Conservation (phyloP, 2,797 vertebrate species). For the Holocentrus rufus region DNA sequence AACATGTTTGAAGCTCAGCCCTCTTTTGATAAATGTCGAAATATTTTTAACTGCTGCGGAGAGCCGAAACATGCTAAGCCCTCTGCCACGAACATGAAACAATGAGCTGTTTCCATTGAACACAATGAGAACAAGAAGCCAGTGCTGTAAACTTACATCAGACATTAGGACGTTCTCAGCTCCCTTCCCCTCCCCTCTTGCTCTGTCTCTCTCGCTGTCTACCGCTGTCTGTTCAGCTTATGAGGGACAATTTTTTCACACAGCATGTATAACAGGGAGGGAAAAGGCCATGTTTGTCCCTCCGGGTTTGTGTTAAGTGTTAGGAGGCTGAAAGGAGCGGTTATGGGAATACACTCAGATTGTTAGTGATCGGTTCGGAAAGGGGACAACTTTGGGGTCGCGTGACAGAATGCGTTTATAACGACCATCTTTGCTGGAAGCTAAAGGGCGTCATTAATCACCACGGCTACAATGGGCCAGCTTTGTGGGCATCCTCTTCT, state of each 20-base stretch:
- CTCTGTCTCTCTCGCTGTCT: constrained; percentile 10
- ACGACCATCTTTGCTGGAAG: constrained; percentile 6
- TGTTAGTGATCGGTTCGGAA: constrained; percentile 29
- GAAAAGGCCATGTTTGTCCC: constrained; percentile 39
- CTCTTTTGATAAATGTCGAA: constrained; percentile 59
- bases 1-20: constrained; percentile 52
- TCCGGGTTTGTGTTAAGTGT: constrained; percentile 34
- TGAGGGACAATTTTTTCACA: constrained; percentile 24
- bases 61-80: constrained; percentile 49
- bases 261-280: constrained; percentile 35
- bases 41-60: constrained; percentile 62
- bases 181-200: constrained; percentile 24
- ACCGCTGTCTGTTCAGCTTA: constrained; percentile 37
- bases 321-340: constrained; percentile 9
- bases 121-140: constrained; percentile 13
- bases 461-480: constrained; percentile 1
- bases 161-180: constrained; percentile 7
- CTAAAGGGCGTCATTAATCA: constrained; percentile 12
- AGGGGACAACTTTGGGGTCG: constrained; percentile 6
- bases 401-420: constrained; percentile 20
- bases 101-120: constrained; percentile 17
- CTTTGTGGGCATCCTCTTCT: constrained; percentile 13
- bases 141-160: neutral
- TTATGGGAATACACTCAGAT: neutral
- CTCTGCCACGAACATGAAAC: constrained; percentile 27